Conservation (phyloP, 2,888 invertebrate species). For the Therioaphis trifolii region DNA sequence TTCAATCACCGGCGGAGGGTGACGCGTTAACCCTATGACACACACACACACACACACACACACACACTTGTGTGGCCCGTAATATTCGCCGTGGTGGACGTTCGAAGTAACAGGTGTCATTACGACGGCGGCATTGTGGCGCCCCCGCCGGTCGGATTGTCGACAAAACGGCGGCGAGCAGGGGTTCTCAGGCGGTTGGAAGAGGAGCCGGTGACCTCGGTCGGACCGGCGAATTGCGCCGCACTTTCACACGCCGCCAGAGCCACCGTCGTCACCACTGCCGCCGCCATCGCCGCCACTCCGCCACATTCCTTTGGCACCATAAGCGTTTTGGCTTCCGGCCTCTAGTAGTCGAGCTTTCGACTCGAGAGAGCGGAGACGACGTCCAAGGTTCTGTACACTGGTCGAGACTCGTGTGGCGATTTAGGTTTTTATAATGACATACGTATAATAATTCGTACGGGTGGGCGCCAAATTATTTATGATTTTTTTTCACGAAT, state of each 20-base stretch:
- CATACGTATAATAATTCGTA: not conserved
- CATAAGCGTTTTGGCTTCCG: conserved; percentile 52
- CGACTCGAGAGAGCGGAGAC: not conserved
- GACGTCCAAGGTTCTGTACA: conserved; percentile 14
- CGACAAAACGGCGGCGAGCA: not conserved
- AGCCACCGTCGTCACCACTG: not conserved
- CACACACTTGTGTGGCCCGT: not conserved
- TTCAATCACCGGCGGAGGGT: not conserved
- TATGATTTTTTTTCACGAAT: not conserved
- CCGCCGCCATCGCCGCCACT: not conserved
- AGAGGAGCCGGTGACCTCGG: conserved; percentile 47
- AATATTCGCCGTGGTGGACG: not conserved
- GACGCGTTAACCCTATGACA: not conserved
- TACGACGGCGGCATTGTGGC: conserved; percentile 33
- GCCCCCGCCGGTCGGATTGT: not conserved
- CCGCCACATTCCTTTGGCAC: conserved; percentile 48
- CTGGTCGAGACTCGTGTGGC: not conserved
- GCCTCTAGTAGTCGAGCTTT: conserved; percentile 33
- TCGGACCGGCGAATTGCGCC: conserved; percentile 49
- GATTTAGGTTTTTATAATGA: conserved; percentile 32
- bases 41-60: not conserved
- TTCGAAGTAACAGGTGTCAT: conserved; percentile 47
- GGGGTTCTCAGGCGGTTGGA: conserved; percentile 50
- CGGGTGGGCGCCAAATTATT: conserved; percentile 23
- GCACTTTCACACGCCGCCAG: conserved; percentile 45